phyloP scores from a whole-genome alignment of 2,888 invertebrate genomes.

The Thysanoteuthis rhombus region DNA sequence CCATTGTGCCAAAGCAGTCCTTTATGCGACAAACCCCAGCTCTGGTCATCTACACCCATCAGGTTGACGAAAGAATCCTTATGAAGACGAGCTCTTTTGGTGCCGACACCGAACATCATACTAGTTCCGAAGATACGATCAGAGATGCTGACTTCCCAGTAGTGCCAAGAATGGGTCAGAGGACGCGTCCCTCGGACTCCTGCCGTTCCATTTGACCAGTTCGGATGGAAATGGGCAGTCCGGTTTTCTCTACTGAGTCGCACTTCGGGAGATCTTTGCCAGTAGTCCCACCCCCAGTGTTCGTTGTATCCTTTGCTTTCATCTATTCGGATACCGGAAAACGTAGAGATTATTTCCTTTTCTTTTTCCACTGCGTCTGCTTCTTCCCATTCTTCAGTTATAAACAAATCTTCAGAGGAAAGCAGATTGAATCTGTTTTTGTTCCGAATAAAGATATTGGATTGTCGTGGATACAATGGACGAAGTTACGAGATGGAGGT shows the following conservation, averaged over 20 bases:
- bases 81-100: constrained; percentile 73
- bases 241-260: constrained; percentile 69
- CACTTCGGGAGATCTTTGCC: constrained; percentile 72
- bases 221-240: constrained; percentile 79
- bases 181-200: constrained; percentile 76
- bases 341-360: neutral
- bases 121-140: constrained; percentile 79
- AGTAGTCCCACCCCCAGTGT: constrained; percentile 77
- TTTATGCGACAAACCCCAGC: constrained; percentile 81
- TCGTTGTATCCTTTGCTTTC: constrained; percentile 76
- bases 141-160: constrained; percentile 76
- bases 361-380: neutral
- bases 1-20: constrained; percentile 78
- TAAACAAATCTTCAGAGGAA: neutral
- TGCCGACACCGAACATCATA: constrained; percentile 81
- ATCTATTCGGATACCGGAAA: neutral
- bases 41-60: constrained; percentile 77
- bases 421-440: neutral
- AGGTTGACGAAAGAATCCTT: constrained; percentile 78
- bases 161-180: constrained; percentile 74
- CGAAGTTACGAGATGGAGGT: too few species aligned
- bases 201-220: constrained; percentile 81
- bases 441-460: neutral
- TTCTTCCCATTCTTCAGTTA: neutral
- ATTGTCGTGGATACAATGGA: too few species aligned